These are phyloP conservation scores for Gallirallus australis DNA, from an alignment of 2,797 vertebrate species.

Conservation along the genomic window DNA sequence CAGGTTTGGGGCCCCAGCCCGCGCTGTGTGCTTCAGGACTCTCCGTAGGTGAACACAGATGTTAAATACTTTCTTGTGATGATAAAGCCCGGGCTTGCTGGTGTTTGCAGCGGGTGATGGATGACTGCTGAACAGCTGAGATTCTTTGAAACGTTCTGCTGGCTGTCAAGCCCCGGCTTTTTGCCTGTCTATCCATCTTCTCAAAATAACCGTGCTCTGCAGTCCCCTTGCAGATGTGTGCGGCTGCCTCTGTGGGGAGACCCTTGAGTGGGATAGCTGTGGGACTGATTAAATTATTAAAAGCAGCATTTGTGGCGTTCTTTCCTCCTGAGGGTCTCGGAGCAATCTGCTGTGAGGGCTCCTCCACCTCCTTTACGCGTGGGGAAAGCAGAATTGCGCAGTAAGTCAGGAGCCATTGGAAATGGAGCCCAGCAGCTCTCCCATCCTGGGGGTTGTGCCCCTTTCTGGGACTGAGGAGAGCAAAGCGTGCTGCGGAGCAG, in stretches of 20 bases:
- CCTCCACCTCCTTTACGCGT: background rate
- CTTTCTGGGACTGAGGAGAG: background rate
- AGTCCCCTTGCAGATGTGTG: background rate
- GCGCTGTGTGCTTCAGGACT: background rate
- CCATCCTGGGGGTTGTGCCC: background rate
- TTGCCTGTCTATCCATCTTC: conserved; percentile 57
- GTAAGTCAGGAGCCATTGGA: background rate
- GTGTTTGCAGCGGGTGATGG: conserved; percentile 34
- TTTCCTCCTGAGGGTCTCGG: background rate
- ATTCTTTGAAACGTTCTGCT: conserved; percentile 64
- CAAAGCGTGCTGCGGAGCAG: background rate
- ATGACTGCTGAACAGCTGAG: conserved; percentile 67
- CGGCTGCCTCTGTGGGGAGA: background rate
- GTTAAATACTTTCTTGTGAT: conserved; percentile 31
- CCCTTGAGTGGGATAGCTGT: background rate
- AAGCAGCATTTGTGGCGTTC: background rate
- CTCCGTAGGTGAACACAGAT: background rate
- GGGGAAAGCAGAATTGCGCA: background rate
- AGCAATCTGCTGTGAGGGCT: conserved; percentile 25
- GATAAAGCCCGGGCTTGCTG: background rate
- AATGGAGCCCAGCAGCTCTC: background rate
- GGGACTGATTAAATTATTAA: conserved; percentile 35
- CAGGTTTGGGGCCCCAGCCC: background rate
- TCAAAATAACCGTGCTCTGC: background rate
- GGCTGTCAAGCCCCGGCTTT: conserved; percentile 64